Evolutionary conservation across 2,113 vertebrate species (phyloP), one percentile per base, ranked within the genome.

Genomic region (Bambusicola thoracicus): DNA sequence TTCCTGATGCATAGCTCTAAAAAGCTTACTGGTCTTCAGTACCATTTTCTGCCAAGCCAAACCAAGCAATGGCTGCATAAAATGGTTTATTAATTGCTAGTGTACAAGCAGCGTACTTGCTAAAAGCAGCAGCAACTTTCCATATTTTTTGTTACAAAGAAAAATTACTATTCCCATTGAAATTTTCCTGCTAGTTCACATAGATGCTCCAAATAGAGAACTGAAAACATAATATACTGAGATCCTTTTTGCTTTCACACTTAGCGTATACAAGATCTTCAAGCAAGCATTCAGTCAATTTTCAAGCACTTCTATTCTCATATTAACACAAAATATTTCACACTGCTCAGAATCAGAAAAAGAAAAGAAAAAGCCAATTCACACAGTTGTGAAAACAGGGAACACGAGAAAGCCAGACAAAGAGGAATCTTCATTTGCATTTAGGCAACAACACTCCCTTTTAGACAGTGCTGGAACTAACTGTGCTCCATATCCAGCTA

Each of bases 341-440:
- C 46, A 68, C 4, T 30, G 21, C 25, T 68, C 24, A 44, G 24
- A 12, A 68, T 44, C 56, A 84, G 27, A 25, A 40, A 75, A 81
- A 40, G 18, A 92, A 67, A 79, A 51, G 6, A 46, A 88, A 95
- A 75, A 56, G 21, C 18, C 84, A 89, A 92, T 79, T 84, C 48
- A 89, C 36, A 61, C 29, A 41, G 18, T 29, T 61, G 41, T 36
- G n/a, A 34, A 34, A 75, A 36, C 7, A 4, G 38, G 49, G 27
- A 72, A n/a, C 41, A 36, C 6, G 8, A 65, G 61, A 32, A 77
- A 91, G 53, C 10, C 14, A 80, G 78, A 90, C 87, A 91, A 94
- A 79, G 70, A 81, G 1, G 19, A 79, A 92, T 80, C 88, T 90
- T 90, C 58, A 92, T 86, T 89, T 79, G 69, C 74, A 81, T 85